A percentile compares a stretch with the other conserved stretches of the same genome.
phyloP scores from a whole-genome alignment of 2,888 invertebrate genomes.

The Andrena flavipes region DNA sequence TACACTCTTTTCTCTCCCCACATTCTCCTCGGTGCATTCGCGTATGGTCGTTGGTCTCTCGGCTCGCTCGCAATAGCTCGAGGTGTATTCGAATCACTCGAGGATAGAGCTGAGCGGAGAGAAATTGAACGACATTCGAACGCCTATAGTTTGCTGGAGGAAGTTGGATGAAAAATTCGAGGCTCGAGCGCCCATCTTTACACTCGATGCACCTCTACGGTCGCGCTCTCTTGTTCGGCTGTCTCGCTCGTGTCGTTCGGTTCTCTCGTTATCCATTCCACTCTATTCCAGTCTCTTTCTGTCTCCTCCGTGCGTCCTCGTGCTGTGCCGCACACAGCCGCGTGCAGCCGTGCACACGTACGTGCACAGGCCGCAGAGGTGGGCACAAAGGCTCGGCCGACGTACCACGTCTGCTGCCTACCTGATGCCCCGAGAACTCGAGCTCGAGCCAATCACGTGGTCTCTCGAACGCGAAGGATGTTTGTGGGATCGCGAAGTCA shows the following conservation, averaged over 20 bases:
- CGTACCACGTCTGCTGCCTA: conserved; percentile 62
- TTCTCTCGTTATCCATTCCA: conserved; percentile 11
- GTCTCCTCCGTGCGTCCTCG: background rate
- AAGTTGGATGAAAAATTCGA: background rate
- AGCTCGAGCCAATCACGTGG: conserved; percentile 81
- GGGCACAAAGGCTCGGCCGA: conserved; percentile 41
- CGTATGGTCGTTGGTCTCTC: background rate
- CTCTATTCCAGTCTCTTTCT: background rate
- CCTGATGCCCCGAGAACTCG: conserved; percentile 77
- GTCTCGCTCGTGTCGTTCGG: conserved; percentile 12
- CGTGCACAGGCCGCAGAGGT: background rate
- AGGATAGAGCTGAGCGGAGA: background rate
- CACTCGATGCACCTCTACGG: background rate
- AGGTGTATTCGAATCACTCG: background rate
- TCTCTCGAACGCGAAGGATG: conserved; percentile 80
- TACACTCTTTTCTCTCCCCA: background rate
- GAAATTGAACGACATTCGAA: background rate
- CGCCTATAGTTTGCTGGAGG: background rate
- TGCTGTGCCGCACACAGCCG: background rate
- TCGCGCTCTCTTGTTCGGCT: background rate
- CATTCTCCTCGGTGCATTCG: background rate
- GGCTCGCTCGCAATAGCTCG: background rate
- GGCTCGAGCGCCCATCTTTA: background rate
- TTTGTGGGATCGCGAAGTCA: conserved; percentile 80
- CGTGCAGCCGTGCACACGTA: conserved; percentile 3